These are phyloP conservation scores for Drosophila quadrilineata DNA, from an alignment of 1,140 invertebrate species.

Conservation along the genomic window DNA sequence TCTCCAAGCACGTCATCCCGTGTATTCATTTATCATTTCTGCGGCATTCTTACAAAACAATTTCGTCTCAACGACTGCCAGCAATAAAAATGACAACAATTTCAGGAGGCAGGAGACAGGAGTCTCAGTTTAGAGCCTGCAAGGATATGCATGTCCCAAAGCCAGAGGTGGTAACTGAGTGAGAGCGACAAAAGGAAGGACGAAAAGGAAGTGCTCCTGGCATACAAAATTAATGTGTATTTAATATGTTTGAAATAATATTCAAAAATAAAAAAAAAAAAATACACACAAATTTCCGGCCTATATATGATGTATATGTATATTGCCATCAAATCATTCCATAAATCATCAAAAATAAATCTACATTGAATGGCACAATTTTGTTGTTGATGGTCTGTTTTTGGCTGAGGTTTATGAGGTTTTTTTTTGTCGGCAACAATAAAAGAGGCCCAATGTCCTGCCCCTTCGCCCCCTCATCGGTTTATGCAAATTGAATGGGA, in stretches of 20 bases:
- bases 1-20: slow-evolving; percentile 9
- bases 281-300: slow-evolving; percentile 65
- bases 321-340: slow-evolving; percentile 52
- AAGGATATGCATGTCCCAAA: background rate
- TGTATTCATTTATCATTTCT: slow-evolving; percentile 12
- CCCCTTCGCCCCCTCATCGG: too few species aligned
- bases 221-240: slow-evolving; percentile 59
- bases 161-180: background rate
- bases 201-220: slow-evolving; percentile 14
- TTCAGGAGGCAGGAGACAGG: too few species aligned
- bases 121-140: slow-evolving; percentile 15
- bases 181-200: background rate
- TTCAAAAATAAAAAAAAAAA: slow-evolving; percentile 40
- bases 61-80: slow-evolving; percentile 11
- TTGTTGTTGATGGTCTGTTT: slow-evolving; percentile 7
- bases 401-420: slow-evolving; percentile 20
- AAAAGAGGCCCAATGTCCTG: slow-evolving; percentile 22
- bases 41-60: slow-evolving; percentile 8
- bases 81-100: slow-evolving; percentile 27
- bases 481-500: slow-evolving; percentile 68
- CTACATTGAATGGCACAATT: background rate
- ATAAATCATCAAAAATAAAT: slow-evolving; percentile 52
- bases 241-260: slow-evolving; percentile 73
- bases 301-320: too few species aligned
- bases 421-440: slow-evolving; percentile 9